Conservation (phyloP, 1,140 invertebrate genomes). For the Aphelinus atriplicis region DNA sequence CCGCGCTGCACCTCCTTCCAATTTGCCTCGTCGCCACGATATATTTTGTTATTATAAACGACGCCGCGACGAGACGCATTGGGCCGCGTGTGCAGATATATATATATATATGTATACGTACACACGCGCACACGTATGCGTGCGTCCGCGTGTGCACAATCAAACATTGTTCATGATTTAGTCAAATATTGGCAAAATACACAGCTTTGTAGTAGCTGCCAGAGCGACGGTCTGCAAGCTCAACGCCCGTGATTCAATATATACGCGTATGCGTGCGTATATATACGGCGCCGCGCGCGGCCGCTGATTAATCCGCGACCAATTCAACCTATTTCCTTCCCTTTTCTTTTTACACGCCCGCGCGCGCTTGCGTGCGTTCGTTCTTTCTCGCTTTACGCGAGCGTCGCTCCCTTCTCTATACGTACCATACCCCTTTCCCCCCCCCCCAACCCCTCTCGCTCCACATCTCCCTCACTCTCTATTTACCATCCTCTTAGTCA, state of each 20-base stretch:
- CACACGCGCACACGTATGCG: constrained; percentile 23
- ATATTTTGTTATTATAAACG: no score
- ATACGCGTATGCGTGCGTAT: constrained; percentile 41
- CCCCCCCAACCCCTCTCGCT: no score
- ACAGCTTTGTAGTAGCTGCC: constrained; percentile 63
- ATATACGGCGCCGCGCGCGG: neutral
- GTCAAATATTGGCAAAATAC: constrained; percentile 68
- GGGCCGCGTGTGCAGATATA: neutral
- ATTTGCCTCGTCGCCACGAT: no score
- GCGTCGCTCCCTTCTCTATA: no score
- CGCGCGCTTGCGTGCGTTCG: neutral
- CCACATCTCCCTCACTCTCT: no score
- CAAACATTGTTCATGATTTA: constrained; percentile 68
- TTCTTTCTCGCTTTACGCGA: no score
- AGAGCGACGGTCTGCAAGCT: no score
- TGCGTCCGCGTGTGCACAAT: constrained; percentile 58
- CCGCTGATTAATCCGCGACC: constrained; percentile 61
- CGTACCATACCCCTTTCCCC: no score
- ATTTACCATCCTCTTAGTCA: no score
- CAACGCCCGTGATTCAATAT: constrained; percentile 22
- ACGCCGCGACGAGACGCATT: no score
- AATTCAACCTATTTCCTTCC: constrained; percentile 51
- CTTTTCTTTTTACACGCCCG: constrained; percentile 11
- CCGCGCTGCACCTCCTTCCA: no score
- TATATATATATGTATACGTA: constrained; percentile 10